Base-by-base conservation (phyloP, 2,888 invertebrate genomes). In the Eupithecia subumbrata region DNA sequence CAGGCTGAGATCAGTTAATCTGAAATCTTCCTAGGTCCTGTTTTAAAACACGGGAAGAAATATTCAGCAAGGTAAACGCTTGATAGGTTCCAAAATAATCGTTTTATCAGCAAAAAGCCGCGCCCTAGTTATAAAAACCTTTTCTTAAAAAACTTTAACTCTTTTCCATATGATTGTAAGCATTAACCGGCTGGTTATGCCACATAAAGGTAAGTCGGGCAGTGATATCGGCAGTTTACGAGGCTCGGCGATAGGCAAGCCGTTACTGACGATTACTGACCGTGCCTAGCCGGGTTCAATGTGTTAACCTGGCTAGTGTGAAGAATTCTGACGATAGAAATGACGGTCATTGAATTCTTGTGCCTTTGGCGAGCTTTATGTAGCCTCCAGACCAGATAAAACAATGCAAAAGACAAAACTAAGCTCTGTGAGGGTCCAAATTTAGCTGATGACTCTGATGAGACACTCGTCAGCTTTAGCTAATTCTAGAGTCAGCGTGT, bases 161-260 rank as follows among this genome's bases (percentile, higher is more conserved):
- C 43, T 52, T 72, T 78, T 73, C 69, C 64, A 66, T 70, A 60
- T 72, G 64, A 72, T 74, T 79, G 72, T 76, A 25, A 71, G 76
- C 75, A 76, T 77, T 80, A 82, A 82, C 78, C 75, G 77, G 77
- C 71, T 80, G 82, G 84, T 85, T 83, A 85, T 85, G 84, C 83
- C 83, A 85, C 86, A 86, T 87, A 87, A 88, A 88, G 84, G 87
- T 86, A 87, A 90, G 85, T 88, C 86, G 86, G 87, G 86, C 88
- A 86, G 90, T 88, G 87, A 88, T 88, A 89, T 88, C 90, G 88
- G 85, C 82, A 82, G 85, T 92, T 92, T 92, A 92, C 90, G 92
- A 93, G 91, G 90, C 93, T 90, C 85, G 89, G 89, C 88, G 86
- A 86, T 84, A 89, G 83, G 89, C 91, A 89, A 84, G 88, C 89